These are phyloP conservation scores for Acanthosepion esculentum DNA, from an alignment of 2,888 invertebrate genomes.

Conservation along the genomic window DNA sequence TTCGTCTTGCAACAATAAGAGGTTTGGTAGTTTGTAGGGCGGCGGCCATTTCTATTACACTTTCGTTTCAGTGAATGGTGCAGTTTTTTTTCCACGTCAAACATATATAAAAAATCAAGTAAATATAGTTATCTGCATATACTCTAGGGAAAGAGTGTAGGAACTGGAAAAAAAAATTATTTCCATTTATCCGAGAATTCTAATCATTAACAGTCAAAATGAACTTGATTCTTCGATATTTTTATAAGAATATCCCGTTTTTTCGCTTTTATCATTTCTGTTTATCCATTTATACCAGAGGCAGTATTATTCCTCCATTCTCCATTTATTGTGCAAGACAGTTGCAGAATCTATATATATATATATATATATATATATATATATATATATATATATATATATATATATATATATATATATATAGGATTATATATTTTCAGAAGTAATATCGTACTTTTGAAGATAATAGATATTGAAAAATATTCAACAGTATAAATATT, in stretches of 20 bases:
- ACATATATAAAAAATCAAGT: background rate
- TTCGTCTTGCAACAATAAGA: background rate
- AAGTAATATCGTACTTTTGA: too few relatives aligned
- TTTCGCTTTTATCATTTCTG: background rate
- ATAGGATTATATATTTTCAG: too few relatives aligned
- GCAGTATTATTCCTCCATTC: background rate
- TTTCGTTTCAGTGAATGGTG: background rate
- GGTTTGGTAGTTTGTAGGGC: background rate
- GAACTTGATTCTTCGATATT: background rate
- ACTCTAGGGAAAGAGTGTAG: background rate
- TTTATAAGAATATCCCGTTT: background rate
- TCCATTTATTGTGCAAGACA: too few relatives aligned
- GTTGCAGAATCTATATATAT: too few relatives aligned
- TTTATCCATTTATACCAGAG: background rate
- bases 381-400: too few relatives aligned
- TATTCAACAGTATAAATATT: too few relatives aligned
- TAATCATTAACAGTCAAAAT: background rate
- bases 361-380: too few relatives aligned
- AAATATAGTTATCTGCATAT: background rate
- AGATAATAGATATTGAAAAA: too few relatives aligned
- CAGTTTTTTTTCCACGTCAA: background rate
- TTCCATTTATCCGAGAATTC: background rate
- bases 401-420: too few relatives aligned
- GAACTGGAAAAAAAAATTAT: background rate
- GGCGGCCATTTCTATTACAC: background rate